A percentile compares a stretch with the other conserved stretches of the same genome.
phyloP scores from a whole-genome alignment of 2,888 invertebrate genomes.

The Siphlonurus alternatus region DNA sequence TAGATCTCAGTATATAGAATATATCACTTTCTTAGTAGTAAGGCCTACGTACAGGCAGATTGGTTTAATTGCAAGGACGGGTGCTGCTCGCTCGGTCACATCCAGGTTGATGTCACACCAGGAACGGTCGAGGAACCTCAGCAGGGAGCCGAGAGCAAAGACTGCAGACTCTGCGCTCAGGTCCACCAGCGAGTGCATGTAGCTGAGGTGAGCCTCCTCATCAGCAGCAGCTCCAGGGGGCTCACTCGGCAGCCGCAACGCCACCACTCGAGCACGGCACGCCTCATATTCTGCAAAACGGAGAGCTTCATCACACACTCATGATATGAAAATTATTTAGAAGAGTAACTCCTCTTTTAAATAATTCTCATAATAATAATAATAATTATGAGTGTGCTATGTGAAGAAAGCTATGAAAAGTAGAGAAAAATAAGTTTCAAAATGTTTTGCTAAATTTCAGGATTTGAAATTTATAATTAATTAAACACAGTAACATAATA shows the following conservation, averaged over 20 bases:
- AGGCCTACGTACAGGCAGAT: slow-evolving; percentile 39
- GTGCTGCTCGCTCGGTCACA: slow-evolving; percentile 23
- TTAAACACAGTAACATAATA: no score
- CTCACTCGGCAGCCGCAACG: slow-evolving; percentile 35
- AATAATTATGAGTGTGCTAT: not conserved
- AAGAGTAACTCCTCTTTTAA: not conserved
- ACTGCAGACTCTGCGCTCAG: slow-evolving; percentile 43
- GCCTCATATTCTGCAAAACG: slow-evolving; percentile 32
- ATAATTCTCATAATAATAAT: not conserved
- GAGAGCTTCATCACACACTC: slow-evolving; percentile 4
- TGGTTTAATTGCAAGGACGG: slow-evolving; percentile 34
- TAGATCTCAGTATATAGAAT: slow-evolving; percentile 1
- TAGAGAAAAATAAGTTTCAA: no score
- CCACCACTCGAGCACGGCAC: slow-evolving; percentile 36
- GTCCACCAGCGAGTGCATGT: slow-evolving; percentile 43
- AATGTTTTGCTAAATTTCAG: no score
- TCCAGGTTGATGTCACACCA: slow-evolving; percentile 31
- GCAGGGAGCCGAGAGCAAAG: slow-evolving; percentile 51
- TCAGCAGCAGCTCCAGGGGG: slow-evolving; percentile 28
- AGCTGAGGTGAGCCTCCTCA: slow-evolving; percentile 36
- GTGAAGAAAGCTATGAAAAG: not conserved
- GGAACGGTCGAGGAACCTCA: slow-evolving; percentile 50
- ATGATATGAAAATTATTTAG: not conserved
- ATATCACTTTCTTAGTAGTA: slow-evolving; percentile 13
- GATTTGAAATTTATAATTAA: no score